Evolutionary conservation across 2,888 invertebrate species (phyloP), one percentile per base, ranked within the genome.

Genomic region (Amiota minor): DNA sequence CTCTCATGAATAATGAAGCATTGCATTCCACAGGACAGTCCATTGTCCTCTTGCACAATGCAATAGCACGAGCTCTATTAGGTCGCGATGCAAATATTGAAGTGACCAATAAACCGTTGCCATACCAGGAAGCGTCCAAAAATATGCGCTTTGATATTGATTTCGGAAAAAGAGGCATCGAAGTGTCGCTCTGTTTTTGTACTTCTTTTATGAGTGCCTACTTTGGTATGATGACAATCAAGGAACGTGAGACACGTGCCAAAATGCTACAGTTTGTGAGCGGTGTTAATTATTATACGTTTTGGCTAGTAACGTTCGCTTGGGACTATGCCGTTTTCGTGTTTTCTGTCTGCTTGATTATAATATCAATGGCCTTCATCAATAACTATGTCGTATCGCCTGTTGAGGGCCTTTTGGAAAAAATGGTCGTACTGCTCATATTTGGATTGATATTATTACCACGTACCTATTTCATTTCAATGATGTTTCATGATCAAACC

Each of bases 1-100:
- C 92, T 0, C 93, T 93, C 92, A 94, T 95, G 89, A 95, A 95
- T 82, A 95, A 94, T 84, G 93, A 95, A 83, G 94, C 94, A 0
- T 93, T 92, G 81, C 96, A 96, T 85, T 92, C 93, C 62, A 92
- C 93, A 0, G 93, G 93, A 0, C 90, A 93, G 0, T 90, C 94
- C 0, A 87, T 95, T 1, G 91, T 92, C 47, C 87, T 92, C 0
- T 86, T 93, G 0, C 91, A 94, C 80, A 91, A 92, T 64, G 92
- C 93, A 0, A 81, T 94, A 49, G 90, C 94, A 0, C 90, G 89
- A 72, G 11, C 75, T 18, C 50, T 78, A 1, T 73, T 82, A 6
- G 78, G 77, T 0, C 46, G 65, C 0, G 35, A 75, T 0, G 80
- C 80, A 10, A 74, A 65, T 2, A 85, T 90, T 8, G 75, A 72